Evolutionary conservation across 2,797 vertebrate genomes (phyloP).

Genomic region (Coracias cyanogaster): DNA sequence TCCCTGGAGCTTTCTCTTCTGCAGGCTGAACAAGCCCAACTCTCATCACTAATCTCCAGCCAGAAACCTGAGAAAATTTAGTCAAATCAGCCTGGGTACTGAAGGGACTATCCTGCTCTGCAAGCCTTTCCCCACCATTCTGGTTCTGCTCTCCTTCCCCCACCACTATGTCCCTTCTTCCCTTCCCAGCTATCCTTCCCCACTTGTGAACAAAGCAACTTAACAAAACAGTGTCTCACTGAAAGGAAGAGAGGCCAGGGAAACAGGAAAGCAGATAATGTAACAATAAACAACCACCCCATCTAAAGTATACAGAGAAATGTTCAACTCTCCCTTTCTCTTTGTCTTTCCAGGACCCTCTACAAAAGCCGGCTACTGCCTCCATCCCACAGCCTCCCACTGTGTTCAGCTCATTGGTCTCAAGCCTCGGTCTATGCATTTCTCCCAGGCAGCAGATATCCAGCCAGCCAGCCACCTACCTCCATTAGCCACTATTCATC

Average conservation of each 20-base stretch:
- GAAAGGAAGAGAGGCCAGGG: background rate
- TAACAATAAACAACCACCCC: background rate
- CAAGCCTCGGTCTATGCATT: background rate
- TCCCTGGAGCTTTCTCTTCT: no score
- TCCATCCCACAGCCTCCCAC: background rate
- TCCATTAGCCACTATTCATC: background rate
- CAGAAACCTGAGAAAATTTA: background rate
- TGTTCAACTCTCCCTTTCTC: background rate
- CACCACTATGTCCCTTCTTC: background rate
- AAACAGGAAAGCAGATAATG: constrained; percentile 39
- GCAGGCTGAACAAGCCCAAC: no score
- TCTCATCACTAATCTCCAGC: background rate
- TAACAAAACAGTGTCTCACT: background rate
- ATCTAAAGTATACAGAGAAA: background rate
- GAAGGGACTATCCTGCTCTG: background rate
- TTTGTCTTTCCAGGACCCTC: background rate
- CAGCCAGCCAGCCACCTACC: background rate
- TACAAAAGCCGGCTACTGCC: background rate
- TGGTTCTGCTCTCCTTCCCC: background rate
- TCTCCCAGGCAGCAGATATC: background rate
- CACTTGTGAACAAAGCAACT: background rate
- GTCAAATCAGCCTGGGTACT: background rate
- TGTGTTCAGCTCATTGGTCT: background rate
- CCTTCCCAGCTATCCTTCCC: background rate
- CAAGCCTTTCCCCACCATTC: background rate